These are phyloP conservation scores for Noctua comes DNA, from an alignment of 2,888 invertebrate genomes.

Conservation along the genomic window DNA sequence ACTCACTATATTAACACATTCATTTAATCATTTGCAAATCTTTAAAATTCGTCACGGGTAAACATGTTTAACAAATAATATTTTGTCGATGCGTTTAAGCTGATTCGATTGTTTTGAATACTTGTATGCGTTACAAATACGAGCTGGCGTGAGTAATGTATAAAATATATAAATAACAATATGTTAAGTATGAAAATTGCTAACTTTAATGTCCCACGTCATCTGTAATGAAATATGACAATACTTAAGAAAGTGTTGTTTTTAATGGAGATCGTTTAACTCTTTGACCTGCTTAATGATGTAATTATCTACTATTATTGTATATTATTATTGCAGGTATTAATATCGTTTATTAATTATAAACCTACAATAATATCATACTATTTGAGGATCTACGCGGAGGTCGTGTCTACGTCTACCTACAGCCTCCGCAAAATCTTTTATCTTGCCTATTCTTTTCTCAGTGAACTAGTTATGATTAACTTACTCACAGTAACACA, in stretches of 20 bases:
- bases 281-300: conserved; percentile 23
- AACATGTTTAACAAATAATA: conserved; percentile 57
- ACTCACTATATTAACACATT: background rate
- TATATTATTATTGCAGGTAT: too few relatives aligned
- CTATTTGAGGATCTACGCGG: background rate
- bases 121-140: conserved; percentile 40
- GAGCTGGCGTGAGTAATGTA: conserved; percentile 38
- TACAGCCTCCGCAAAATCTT: background rate
- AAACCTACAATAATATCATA: too few relatives aligned
- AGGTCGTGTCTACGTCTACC: background rate
- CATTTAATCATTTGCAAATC: background rate
- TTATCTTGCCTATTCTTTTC: background rate
- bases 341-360: background rate
- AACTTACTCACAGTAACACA: background rate
- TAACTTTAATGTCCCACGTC: conserved; percentile 8
- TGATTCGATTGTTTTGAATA: conserved; percentile 56
- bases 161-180: conserved; percentile 35
- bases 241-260: conserved; percentile 1
- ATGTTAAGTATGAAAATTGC: conserved; percentile 29
- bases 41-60: conserved; percentile 17
- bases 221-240: conserved; percentile 3
- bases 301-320: background rate
- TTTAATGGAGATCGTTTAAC: conserved; percentile 3
- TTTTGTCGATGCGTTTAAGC: conserved; percentile 52
- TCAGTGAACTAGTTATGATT: background rate